Conservation (phyloP, 1,140 invertebrate species). For the Paraescarpia echinospica region DNA sequence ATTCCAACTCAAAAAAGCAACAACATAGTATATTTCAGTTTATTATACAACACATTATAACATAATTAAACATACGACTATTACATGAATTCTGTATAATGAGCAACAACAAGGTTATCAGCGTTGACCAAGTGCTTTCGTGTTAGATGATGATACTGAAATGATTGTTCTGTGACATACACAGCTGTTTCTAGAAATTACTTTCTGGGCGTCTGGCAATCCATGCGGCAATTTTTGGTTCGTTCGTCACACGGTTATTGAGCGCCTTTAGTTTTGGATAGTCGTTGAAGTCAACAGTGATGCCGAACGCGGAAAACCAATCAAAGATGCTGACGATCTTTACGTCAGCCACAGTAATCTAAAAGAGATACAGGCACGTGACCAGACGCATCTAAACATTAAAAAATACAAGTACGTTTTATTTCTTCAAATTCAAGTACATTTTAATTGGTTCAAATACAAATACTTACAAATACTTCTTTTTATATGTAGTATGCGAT, state of each 20-base stretch:
- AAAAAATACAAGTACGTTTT: neutral
- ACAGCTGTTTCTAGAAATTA: neutral
- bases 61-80: neutral
- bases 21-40: neutral
- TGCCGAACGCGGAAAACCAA: neutral
- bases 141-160: neutral
- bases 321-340: neutral
- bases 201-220: slow-evolving; percentile 20
- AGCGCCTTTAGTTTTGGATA: slow-evolving; percentile 25
- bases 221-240: slow-evolving; percentile 25
- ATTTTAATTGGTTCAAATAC: no score
- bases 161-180: neutral
- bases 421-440: neutral
- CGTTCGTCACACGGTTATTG: slow-evolving; percentile 3
- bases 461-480: no score
- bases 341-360: neutral
- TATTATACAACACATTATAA: neutral
- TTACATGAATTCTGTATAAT: neutral
- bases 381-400: neutral
- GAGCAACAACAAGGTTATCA: neutral
- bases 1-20: neutral
- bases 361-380: neutral
- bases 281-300: neutral
- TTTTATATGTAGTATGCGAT: no score
- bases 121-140: neutral